Conservation (phyloP, 1,140 invertebrate genomes). For the Sinella curviseta region DNA sequence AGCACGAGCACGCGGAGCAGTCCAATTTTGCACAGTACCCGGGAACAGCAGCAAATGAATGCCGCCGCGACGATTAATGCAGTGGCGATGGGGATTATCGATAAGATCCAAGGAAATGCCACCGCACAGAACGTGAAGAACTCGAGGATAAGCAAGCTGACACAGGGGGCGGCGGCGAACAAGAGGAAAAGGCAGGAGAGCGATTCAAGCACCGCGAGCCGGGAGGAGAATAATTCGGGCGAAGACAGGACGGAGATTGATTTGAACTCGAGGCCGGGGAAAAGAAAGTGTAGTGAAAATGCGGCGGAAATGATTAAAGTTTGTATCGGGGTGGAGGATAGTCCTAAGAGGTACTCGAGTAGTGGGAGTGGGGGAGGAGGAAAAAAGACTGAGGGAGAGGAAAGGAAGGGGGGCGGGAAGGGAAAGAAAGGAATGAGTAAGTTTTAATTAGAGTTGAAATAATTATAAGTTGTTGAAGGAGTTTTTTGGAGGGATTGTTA, state of each 20-base stretch:
- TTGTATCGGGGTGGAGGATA: slow-evolving; percentile 67
- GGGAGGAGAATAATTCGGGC: slow-evolving; percentile 49
- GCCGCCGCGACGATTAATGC: slow-evolving; percentile 12
- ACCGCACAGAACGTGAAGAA: not conserved
- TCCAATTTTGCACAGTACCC: slow-evolving; percentile 31
- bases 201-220: slow-evolving; percentile 63
- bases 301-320: slow-evolving; percentile 68
- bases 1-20: slow-evolving; percentile 37
- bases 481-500: too few relatives aligned
- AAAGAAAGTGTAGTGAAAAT: slow-evolving; percentile 69
- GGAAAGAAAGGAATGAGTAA: slow-evolving; percentile 42
- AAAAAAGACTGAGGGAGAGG: slow-evolving; percentile 40
- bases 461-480: too few relatives aligned
- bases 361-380: too few relatives aligned
- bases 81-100: slow-evolving; percentile 1
- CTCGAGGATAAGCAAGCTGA: not conserved
- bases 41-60: slow-evolving; percentile 20
- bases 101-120: slow-evolving; percentile 10
- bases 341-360: slow-evolving; percentile 48
- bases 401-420: slow-evolving; percentile 37
- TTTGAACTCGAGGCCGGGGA: slow-evolving; percentile 60
- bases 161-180: slow-evolving; percentile 36
- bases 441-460: slow-evolving; percentile 4
- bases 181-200: slow-evolving; percentile 76
- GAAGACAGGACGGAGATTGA: slow-evolving; percentile 46